These are phyloP conservation scores for Cavia aperea DNA, from an alignment of 2,113 vertebrate species.

Conservation along the genomic window DNA sequence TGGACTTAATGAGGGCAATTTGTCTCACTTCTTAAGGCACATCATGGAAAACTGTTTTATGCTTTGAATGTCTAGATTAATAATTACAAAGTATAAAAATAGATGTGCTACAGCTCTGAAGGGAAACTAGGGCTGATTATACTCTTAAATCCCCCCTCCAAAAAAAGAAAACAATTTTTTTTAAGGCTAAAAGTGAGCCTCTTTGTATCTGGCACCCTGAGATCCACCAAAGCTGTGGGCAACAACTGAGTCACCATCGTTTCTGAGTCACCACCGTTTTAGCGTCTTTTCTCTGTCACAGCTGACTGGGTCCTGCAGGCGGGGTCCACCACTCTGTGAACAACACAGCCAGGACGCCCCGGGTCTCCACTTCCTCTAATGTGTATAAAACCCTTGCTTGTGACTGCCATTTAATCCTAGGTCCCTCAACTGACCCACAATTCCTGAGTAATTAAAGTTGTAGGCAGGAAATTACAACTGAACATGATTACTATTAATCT, in stretches of 20 bases:
- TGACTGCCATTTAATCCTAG: accelerated
- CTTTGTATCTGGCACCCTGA: neutral
- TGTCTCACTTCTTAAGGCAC: neutral
- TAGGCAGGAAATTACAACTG: neutral
- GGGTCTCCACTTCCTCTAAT: accelerated
- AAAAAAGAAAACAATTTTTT: neutral
- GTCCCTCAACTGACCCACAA: neutral
- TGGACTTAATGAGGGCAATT: neutral
- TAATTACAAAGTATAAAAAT: neutral
- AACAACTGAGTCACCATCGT: neutral
- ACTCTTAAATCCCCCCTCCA: neutral
- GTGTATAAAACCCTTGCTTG: accelerated
- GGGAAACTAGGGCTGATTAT: neutral
- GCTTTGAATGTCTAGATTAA: constrained; percentile 16
- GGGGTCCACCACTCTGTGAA: neutral
- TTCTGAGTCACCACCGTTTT: neutral
- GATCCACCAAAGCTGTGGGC: neutral
- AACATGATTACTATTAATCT: neutral
- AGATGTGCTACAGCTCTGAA: neutral
- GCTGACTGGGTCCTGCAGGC: neutral
- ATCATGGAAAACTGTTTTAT: neutral
- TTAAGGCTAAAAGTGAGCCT: neutral
- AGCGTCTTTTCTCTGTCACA: neutral
- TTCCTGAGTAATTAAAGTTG: neutral
- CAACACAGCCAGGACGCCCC: accelerated